Percentiles rank a stretch among this genome's conserved stretches.
phyloP scores from a whole-genome alignment of 2,113 vertebrate species.

The Parus major region DNA sequence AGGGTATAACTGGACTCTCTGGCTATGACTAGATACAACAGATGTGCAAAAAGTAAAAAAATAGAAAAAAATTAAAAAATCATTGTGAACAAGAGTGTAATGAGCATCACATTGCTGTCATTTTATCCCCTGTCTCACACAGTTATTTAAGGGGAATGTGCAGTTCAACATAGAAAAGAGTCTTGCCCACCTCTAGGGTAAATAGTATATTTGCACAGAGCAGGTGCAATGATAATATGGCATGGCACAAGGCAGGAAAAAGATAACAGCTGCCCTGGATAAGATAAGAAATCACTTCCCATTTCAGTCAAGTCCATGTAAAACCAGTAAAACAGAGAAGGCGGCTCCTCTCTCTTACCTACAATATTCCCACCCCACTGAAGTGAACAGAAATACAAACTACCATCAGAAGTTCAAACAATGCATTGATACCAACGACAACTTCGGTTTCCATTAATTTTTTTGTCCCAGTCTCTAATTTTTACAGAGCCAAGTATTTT shows the following conservation, averaged over 20 bases:
- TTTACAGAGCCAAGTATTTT: neutral
- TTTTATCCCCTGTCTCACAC: neutral
- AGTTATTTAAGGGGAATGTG: neutral
- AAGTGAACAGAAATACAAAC: neutral
- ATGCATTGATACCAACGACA: neutral
- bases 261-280: neutral
- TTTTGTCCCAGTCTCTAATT: neutral
- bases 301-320: neutral
- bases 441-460: accelerated
- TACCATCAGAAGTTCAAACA: neutral
- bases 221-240: neutral
- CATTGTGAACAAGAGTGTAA: neutral
- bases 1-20: neutral
- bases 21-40: neutral
- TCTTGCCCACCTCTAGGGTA: neutral
- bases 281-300: neutral
- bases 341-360: neutral
- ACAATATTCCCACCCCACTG: neutral
- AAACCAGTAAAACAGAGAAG: neutral
- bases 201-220: neutral
- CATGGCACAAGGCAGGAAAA: neutral
- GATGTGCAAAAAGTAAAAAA: neutral
- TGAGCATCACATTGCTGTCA: neutral
- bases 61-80: neutral
- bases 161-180: neutral